Base-by-base conservation (phyloP, 2,113 vertebrate species). In the Scortum barcoo region DNA sequence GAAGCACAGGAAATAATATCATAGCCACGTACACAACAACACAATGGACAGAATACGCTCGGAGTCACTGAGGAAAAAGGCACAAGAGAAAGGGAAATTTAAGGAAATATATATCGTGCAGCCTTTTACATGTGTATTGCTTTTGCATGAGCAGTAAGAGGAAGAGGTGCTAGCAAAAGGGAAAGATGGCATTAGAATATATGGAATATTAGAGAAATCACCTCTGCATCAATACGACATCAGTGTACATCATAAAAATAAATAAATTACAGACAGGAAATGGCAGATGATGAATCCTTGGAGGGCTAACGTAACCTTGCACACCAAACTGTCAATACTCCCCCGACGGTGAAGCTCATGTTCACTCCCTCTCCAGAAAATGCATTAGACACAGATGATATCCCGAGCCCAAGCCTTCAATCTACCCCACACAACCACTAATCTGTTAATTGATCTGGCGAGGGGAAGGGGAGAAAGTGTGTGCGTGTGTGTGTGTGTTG, bases 401-500 rank as follows among this genome's bases (percentile, higher is more conserved):
- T 76, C 86, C 85, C 54, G 28, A 67, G 56, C 76, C 76, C 7
- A 1, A 69, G 58, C 72, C 78, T 80, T 86, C 88, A 72, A 80
- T 86, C 76, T 75, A 74, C 38, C 71, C 62, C 83, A 80, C 83
- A 76, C 67, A 75, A 76, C 63, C 89, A 82, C 85, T 90, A 91
- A 93, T 93, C 94, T 90, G 90, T 86, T 92, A 88, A 95, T 94
- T 91, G 91, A 94, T 92, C 91, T 87, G 73, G 53, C n/a, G 40
- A 83, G 46, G 46, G 74, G 63, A 82, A 73, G 26, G 57, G 46
- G 56, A 20, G 54, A 30, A 40, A 60, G 73, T 0, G 53, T 17
- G 71, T 56, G 84, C 84, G 83, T 77, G 81, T 42, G 74, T 72
- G 83, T 67, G 69, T 67, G 57, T n/a, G 42, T 54, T 58, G 82